Evolutionary conservation across 2,797 vertebrate genomes (phyloP), one percentile per base, ranked within the genome.

Genomic region (Fistularia commersonii): DNA sequence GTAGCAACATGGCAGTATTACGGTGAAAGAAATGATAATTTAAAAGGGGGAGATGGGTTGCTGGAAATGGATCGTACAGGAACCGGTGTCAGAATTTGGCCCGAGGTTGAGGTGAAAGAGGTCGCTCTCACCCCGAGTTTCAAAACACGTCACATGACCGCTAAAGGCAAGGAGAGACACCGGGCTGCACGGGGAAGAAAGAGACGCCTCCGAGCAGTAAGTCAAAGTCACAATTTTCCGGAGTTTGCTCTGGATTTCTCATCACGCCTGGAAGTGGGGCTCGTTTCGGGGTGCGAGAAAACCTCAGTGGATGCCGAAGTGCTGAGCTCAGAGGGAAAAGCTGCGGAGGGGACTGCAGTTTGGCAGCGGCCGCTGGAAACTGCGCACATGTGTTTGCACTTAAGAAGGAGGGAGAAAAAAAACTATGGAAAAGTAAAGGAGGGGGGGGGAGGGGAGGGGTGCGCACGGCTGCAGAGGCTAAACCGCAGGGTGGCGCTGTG

Each of bases 331-430:
- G 73, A 81, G 65, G 63, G 69, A 41, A 54, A 60, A 61, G 78
- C 57, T 59, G 71, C 64, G 76, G 81, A 67, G 65, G 79, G 79
- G 66, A 61, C 41, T 69, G 32, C 10, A 42, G 73, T 54, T 86
- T 91, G 90, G 88, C 87, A 90, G 55, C 57, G 48, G 72, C 56
- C 48, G 57, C 35, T 70, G 76, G 75, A 92, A 93, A 93, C 90
- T 47, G 87, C 64, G 65, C 40, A 32, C 85, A 87, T 87, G 80
- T 88, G 86, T 85, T 85, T 84, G 76, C 42, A 80, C 92, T 94
- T 92, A 93, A 89, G 88, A 85, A 88, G 84, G 89, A 86, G 83
- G 49, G 50, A 37, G 31, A 44, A 37, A 41, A 81, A 83, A 86
- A 58, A 81, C 32, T 47, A 41, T 50, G 57, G 64, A 72, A 68